A percentile compares a stretch with the other conserved stretches of the same genome.
Evolutionary conservation across 2,113 vertebrate genomes (phyloP).

Genomic region (Zapus hudsonius): DNA sequence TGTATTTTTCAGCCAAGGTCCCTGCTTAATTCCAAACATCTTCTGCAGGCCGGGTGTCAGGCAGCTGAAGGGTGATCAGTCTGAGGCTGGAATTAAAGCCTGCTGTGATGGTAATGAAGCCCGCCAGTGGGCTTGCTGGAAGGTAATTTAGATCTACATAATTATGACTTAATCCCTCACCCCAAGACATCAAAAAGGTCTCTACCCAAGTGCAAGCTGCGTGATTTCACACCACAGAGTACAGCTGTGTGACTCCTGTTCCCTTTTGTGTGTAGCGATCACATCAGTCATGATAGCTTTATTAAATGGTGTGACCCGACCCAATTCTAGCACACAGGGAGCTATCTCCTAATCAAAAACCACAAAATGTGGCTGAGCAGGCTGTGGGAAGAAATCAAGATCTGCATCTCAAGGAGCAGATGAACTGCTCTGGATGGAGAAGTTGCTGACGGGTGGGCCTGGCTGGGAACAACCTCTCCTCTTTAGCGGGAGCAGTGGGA

Average conservation of each 20-base stretch:
- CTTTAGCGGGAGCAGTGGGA: rapidly evolving
- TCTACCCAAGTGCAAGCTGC: constrained; percentile 5
- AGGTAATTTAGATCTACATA: constrained; percentile 71
- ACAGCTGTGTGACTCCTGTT: not conserved
- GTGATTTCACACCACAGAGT: not conserved
- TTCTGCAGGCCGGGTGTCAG: not conserved
- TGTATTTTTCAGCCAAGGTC: not conserved
- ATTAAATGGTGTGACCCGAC: constrained; percentile 60
- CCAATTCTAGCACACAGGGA: not conserved
- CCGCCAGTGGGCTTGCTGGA: constrained; percentile 40
- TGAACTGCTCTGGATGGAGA: not conserved
- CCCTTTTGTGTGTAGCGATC: not conserved
- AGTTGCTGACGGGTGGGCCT: not conserved
- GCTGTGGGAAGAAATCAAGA: constrained; percentile 53
- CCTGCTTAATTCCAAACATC: not conserved
- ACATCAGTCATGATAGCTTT: constrained; percentile 44
- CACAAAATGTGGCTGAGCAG: constrained; percentile 17
- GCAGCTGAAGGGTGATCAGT: not conserved
- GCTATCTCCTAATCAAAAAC: constrained; percentile 28
- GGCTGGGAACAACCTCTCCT: not conserved
- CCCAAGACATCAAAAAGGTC: constrained; percentile 64
- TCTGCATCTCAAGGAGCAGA: constrained; percentile 58
- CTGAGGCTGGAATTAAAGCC: constrained; percentile 55
- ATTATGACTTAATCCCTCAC: constrained; percentile 69
- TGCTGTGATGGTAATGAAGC: constrained; percentile 73